Evolutionary conservation across 2,888 invertebrate species (phyloP), one percentile per base, ranked within the genome.

Genomic region (Mamestra brassicae): DNA sequence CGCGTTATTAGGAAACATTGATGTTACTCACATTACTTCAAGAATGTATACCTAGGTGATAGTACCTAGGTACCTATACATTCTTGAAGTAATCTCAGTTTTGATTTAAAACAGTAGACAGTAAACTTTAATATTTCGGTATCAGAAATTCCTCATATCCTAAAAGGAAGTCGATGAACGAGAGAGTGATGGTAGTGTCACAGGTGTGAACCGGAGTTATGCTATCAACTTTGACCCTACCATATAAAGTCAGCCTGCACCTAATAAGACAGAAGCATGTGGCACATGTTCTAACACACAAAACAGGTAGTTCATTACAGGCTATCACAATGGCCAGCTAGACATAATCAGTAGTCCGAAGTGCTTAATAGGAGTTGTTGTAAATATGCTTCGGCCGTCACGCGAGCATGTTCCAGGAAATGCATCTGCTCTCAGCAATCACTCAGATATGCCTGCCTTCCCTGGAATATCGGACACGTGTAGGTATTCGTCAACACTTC

Each of bases 391-490:
- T 85, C 86, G 80, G 34, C 38, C 67, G 89, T 89, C 92, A 90
- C 89, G 91, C 90, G 78, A 90, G 81, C 76, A 71, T 72, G 74
- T 93, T 93, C 93, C 87, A 84, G 88, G 93, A 93, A 93, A 81
- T 89, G 81, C 89, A 90, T 89, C 88, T 90, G 90, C 85, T 89
- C 89, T 85, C 80, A 83, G 88, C 83, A 83, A 88, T 89, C 83
- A 82, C 72, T 76, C 83, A 77, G 90, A 91, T 91, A 91, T 89
- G 86, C 88, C 88, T 89, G 86, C 88, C 88, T 67, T 91, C 90
- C 90, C 84, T 74, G 86, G 89, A 90, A 90, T 62, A 77, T 58
- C 55, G 47, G 57, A 84, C 90, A 90, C 92, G 92, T 92, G 92
- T 86, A 90, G 85, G 85, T 88, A 90, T 90, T 89, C 86, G 70